Evolutionary conservation across 2,113 vertebrate genomes (phyloP), one percentile per base, ranked within the genome.

Genomic region (Phainopepla nitens): DNA sequence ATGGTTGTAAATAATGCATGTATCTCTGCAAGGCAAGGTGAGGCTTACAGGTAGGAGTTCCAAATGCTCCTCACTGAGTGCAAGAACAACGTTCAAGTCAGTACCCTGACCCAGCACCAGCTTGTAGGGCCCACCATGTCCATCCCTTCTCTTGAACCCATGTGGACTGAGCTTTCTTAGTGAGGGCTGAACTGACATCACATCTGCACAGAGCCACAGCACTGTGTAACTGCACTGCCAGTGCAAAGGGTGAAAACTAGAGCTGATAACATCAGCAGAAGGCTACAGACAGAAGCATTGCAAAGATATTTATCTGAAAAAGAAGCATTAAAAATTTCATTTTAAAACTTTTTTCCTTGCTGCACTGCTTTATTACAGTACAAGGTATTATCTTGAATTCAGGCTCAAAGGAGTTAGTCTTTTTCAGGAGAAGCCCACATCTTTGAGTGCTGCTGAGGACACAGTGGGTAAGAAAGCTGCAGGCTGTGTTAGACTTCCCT

Each of bases 141-240:
- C 57, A 65, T 16, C 31, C 27, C 28, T 77, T 20, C 72, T 57
- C 24, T 3, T 24, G 9, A 57, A 3, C 15, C 45, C 41, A 27
- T 0, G 0, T 7, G 2, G 0, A 13, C 17, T 15, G 61, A 80
- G 36, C 27, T 45, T 86, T 44, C 35, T 13, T 5, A 15, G 36
- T 27, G 36, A 75, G 31, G 21, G 20, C 2, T 1, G 16, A 69
- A 35, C 39, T 62, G 28, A 24, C 28, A 62, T 45, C 64, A 50
- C 2, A 4, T 44, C 50, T 78, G 42, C 42, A 82, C 7, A 33
- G 15, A 87, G 41, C 22, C 56, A 81, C 39, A 47, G 47, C 60
- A 25, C 29, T 39, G 2, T 10, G 7, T 7, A 58, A 90, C 28
- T 9, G 36, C 29, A 56, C 1, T 39, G 23, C 28, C 44, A 41